A percentile compares a stretch with the other conserved stretches of the same genome.
These are phyloP conservation scores for Struthidea cinerea DNA, from an alignment of 2,113 vertebrate species.

Conservation along the genomic window DNA sequence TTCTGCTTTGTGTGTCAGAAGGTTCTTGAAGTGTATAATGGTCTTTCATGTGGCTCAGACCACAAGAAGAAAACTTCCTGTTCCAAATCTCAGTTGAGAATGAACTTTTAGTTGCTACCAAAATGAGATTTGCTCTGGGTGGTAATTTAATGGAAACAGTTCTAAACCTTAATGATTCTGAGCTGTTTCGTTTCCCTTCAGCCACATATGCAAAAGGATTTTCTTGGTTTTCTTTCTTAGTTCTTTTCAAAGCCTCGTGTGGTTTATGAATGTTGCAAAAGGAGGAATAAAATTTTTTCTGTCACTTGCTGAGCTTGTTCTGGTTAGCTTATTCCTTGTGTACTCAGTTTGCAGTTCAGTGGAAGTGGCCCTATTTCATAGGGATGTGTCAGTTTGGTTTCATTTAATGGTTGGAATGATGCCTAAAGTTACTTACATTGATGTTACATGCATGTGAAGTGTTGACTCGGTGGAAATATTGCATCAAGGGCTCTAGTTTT, in stretches of 20 bases:
- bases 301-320: background rate
- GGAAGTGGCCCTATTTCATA: background rate
- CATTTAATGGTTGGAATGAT: background rate
- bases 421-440: background rate
- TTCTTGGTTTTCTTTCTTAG: background rate
- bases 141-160: background rate
- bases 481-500: background rate
- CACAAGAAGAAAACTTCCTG: background rate
- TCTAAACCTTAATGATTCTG: background rate
- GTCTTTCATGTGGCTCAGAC: background rate
- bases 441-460: background rate
- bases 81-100: background rate
- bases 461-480: background rate
- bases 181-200: background rate
- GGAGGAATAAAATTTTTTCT: background rate
- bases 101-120: background rate
- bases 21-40: background rate
- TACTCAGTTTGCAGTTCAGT: background rate
- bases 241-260: background rate
- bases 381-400: background rate
- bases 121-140: background rate
- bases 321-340: background rate
- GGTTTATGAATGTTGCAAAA: background rate
- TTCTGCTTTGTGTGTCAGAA: background rate
- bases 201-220: background rate